A percentile compares a stretch with the other conserved stretches of the same genome.
Conservation (phyloP, 1,140 invertebrate genomes). For the Streblospio benedicti region DNA sequence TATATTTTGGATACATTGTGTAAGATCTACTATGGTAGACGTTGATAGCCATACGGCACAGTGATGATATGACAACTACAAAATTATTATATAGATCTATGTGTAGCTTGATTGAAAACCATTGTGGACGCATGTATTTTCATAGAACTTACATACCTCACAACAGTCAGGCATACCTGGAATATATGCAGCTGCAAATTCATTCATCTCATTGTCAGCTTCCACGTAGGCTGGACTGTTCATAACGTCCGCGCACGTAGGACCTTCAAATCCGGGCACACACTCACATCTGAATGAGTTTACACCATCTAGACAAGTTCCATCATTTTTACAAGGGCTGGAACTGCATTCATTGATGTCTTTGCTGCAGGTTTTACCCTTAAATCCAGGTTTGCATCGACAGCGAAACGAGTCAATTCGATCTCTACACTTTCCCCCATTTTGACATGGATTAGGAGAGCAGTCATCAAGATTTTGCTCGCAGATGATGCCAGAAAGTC, state of each 20-base stretch:
- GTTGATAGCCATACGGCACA: no score
- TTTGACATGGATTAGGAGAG: slow-evolving; percentile 29
- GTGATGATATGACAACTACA: no score
- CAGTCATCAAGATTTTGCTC: slow-evolving; percentile 51
- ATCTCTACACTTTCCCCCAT: slow-evolving; percentile 58
- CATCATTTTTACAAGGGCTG: slow-evolving; percentile 73
- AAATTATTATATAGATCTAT: no score
- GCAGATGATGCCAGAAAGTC: slow-evolving; percentile 20
- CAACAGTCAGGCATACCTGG: no score
- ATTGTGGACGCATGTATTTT: no score
- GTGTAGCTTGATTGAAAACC: no score
- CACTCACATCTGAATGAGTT: slow-evolving; percentile 60
- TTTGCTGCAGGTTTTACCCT: slow-evolving; percentile 58
- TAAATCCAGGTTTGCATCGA: slow-evolving; percentile 67
- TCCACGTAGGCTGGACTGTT: no score
- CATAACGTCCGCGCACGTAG: slow-evolving; percentile 58
- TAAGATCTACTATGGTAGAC: no score
- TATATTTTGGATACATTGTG: no score
- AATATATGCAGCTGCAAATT: no score
- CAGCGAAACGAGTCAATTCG: slow-evolving; percentile 61
- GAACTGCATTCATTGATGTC: slow-evolving; percentile 15
- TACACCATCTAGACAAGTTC: slow-evolving; percentile 70
- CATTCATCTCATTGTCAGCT: no score
- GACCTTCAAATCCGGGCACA: slow-evolving; percentile 74
- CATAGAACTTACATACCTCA: no score